Evolutionary conservation across 2,888 invertebrate genomes (phyloP).

Genomic region (Actias luna): DNA sequence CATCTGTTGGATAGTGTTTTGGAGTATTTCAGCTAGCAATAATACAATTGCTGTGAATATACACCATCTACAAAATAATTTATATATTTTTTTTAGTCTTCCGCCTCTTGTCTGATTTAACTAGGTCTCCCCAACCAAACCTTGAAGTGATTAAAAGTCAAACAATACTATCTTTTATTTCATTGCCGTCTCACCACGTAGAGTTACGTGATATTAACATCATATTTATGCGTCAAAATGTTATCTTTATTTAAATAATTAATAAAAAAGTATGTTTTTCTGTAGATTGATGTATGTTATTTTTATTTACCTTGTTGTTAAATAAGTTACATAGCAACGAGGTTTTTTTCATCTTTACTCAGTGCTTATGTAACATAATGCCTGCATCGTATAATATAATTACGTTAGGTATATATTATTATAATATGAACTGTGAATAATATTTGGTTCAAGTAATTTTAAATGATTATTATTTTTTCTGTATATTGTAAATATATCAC

Average conservation of each 20-base stretch:
- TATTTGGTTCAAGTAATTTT: no score
- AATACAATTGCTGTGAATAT: no score
- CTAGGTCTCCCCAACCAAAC: slow-evolving; percentile 6
- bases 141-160: slow-evolving; percentile 6
- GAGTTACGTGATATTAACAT: not conserved
- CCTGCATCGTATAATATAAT: not conserved
- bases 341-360: not conserved
- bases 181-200: slow-evolving; percentile 3
- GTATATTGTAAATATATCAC: no score
- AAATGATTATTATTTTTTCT: no score
- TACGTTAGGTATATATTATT: not conserved
- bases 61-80: no score
- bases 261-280: not conserved
- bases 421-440: not conserved
- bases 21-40: no score
- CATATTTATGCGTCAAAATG: slow-evolving; percentile 13
- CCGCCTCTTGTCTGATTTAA: no score
- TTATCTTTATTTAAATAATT: slow-evolving; percentile 19
- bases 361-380: not conserved
- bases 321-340: not conserved
- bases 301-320: not conserved
- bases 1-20: no score
- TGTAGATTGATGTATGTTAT: not conserved
- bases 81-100: no score
- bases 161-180: slow-evolving; percentile 10